Evolutionary conservation across 2,113 vertebrate species (phyloP), one percentile per base, ranked within the genome.

Genomic region (Alligator mississippiensis): DNA sequence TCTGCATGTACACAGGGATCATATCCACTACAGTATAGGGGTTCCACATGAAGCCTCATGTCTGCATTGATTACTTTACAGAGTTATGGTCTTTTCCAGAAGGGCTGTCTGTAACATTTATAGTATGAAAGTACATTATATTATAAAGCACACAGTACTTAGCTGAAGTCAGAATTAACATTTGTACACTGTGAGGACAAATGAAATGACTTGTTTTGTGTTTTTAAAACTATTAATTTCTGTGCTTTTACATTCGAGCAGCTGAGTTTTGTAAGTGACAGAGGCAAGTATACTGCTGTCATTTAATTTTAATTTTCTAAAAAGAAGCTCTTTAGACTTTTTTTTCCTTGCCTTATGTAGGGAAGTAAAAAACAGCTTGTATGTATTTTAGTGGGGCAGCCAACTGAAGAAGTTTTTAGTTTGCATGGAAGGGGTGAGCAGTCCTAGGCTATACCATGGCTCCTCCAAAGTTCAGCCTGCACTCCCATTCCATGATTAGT

Each of bases 171-270:
- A 79, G 77, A 61, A 79, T 62, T 79, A 25, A 25, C 21, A 21
- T 10, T 82, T 22, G 18, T 34, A 6, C 25, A 15, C 76, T 87
- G 55, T 79, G 13, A 68, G 30, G 57, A 92, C 75, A 75, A 64
- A 91, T 0, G 91, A 22, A 92, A 27, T 47, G 80, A 58, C 62
- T 79, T 85, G 9, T 60, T 94, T 92, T 90, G 60, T 75, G 85
- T 89, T 96, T 89, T 90, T 6, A 14, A 87, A 93, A 86, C 90
- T 97, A 96, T 97, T 96, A 34, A 95, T 96, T 95, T 90, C 92
- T 80, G 90, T 94, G 58, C 90, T 89, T 55, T 80, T 94, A 96
- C 94, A 95, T 90, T 82, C 74, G 90, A 79, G 91, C 59, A 11
- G 54, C 55, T 63, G 75, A 92, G 70, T 90, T 75, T 66, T 13